Base-by-base conservation (phyloP, 37 sponge, comb jelly and placozoan genomes). In the Hexactinellida sp. region DNA sequence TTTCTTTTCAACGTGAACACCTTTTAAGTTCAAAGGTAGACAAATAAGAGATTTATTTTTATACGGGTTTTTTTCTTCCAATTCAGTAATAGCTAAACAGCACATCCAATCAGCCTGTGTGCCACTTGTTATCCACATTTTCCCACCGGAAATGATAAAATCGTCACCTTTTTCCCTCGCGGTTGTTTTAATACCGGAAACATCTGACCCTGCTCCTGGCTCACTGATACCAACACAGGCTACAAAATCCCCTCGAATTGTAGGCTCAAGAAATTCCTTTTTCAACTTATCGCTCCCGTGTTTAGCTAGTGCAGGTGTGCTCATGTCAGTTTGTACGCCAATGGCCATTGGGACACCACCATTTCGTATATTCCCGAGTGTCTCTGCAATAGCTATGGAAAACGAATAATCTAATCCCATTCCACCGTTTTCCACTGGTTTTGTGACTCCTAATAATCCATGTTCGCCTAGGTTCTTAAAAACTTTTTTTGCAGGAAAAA, bases 91-190 rank as follows among this genome's bases (percentile, higher is more conserved):
- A 41, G 98, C 98, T 76, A 97, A 86, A 37, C 94, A 84, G 84
- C 95, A 97, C 89, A 97, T 97, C 98, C 98, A 97, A 86, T 97
- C 98, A 23, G 98, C 93, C 84, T 97, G 92, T 0, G 85, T 39
- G 24, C 95, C 95, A 36, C 54, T 92, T 10, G 98, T 97, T 32
- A 85, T 97, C 98, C 95, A 97, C 98, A 94, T 97, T 86, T 97
- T 97, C 25, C 95, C 86, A 32, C 98, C 98, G 55, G 94, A 93
- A 55, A 97, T 93, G 37, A 97, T 91, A 54, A 93, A 90, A 24
- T 97, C 95, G 86, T 90, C 88, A 90, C 85, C 90, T 55, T 92
- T 90, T 0, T 90, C 90, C 32, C 86, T 34, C 24, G 98, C 98
- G 0, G 88, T 91, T 23, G 98, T 97, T 87, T 93, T 93, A 41